phyloP scores from a whole-genome alignment of 2,797 vertebrate genomes.

The Carduelis carduelis region DNA sequence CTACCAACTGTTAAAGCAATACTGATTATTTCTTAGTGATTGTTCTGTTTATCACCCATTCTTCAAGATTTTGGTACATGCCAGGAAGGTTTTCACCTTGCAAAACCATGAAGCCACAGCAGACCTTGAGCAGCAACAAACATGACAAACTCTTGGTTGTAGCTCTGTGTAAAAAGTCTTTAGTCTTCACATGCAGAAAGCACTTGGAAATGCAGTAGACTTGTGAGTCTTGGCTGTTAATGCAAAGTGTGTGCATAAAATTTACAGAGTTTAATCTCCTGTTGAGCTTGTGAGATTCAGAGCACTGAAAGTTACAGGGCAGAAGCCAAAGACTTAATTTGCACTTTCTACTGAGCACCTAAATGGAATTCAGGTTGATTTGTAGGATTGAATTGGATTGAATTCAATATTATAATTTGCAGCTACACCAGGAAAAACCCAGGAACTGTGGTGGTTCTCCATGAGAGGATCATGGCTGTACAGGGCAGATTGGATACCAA shows the following conservation, averaged over 20 bases:
- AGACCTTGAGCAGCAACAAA: neutral
- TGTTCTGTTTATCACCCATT: neutral
- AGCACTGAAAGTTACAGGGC: neutral
- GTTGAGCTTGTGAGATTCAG: neutral
- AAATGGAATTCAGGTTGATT: neutral
- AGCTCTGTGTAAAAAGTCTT: neutral
- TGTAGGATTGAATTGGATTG: neutral
- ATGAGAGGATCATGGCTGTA: accelerated
- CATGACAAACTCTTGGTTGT: neutral
- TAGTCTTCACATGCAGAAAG: neutral
- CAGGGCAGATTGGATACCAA: neutral
- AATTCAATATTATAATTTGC: neutral
- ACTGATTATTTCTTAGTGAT: neutral
- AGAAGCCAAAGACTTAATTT: neutral
- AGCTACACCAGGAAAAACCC: neutral
- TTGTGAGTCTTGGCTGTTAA: neutral
- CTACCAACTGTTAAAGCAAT: neutral
- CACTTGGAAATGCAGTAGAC: neutral
- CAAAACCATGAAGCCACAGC: neutral
- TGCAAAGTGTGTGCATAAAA: neutral
- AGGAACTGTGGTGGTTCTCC: neutral
- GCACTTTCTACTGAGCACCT: neutral
- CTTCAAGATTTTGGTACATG: neutral
- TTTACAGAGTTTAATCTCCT: neutral
- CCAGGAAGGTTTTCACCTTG: neutral